Conservation (phyloP, 1,140 invertebrate species). For the Cherax quadricarinatus region DNA sequence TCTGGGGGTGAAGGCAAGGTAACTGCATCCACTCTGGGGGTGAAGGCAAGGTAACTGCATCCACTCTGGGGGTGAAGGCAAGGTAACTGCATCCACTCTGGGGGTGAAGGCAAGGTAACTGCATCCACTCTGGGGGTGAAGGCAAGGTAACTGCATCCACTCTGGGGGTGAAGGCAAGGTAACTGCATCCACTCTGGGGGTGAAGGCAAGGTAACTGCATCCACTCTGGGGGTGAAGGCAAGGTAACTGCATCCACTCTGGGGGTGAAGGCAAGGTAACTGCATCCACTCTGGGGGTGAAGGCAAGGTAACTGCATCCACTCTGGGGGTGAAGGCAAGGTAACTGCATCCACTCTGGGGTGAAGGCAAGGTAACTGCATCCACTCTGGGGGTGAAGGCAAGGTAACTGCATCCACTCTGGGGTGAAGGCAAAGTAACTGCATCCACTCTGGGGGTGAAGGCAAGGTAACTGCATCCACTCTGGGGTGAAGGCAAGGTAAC, state of each 20-base stretch:
- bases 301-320: neutral
- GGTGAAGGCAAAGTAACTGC: too few relatives aligned
- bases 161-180: neutral
- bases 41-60: neutral
- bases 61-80: neutral
- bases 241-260: neutral
- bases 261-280: neutral
- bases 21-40: neutral
- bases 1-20: neutral
- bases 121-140: neutral
- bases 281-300: neutral
- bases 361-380: neutral
- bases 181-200: neutral
- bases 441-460: neutral
- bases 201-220: neutral
- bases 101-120: constrained; percentile 83
- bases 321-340: neutral
- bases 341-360: neutral
- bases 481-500: neutral
- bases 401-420: constrained; percentile 80
- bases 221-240: neutral
- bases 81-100: too few relatives aligned
- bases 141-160: neutral
- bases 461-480: neutral
- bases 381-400: constrained; percentile 76